Evolutionary conservation across 2,888 invertebrate species (phyloP).

Genomic region (Electrophaes corylata): DNA sequence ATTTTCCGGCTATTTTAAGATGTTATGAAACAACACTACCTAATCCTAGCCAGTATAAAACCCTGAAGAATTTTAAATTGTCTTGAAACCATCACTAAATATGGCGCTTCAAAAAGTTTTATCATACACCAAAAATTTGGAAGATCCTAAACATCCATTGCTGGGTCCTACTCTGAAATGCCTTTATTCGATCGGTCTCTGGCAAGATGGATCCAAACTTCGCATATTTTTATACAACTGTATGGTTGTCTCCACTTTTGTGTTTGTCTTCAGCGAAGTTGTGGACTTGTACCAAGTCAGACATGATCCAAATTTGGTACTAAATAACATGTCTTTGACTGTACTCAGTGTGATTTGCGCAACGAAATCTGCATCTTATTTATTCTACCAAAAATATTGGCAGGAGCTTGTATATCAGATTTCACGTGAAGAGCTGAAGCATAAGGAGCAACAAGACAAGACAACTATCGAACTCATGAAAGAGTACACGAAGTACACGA

Average conservation of each 20-base stretch:
- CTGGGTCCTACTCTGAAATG: slow-evolving; percentile 63
- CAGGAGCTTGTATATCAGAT: slow-evolving; percentile 43
- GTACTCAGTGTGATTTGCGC: slow-evolving; percentile 49
- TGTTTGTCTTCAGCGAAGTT: slow-evolving; percentile 53
- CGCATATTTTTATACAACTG: slow-evolving; percentile 47
- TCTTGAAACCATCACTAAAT: slow-evolving; percentile 11
- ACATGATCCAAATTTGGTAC: slow-evolving; percentile 51
- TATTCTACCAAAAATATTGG: slow-evolving; percentile 42
- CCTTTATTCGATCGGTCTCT: slow-evolving; percentile 59
- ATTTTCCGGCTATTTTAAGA: not conserved
- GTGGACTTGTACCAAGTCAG: slow-evolving; percentile 55
- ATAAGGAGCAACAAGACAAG: slow-evolving; percentile 42
- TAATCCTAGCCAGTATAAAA: slow-evolving; percentile 9
- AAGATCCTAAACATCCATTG: slow-evolving; percentile 60
- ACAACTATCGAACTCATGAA: slow-evolving; percentile 41
- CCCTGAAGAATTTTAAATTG: not conserved
- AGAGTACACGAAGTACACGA: slow-evolving; percentile 57
- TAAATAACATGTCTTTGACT: slow-evolving; percentile 57
- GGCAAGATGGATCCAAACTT: slow-evolving; percentile 50
- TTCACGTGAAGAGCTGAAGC: slow-evolving; percentile 52
- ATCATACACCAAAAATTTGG: slow-evolving; percentile 47
- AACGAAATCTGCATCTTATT: slow-evolving; percentile 50
- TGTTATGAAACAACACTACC: not conserved
- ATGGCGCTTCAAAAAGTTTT: slow-evolving; percentile 51
- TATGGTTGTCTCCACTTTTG: slow-evolving; percentile 44